Conservation (phyloP, 2,113 vertebrate species). For the Brachyhypopomus gauderio region DNA sequence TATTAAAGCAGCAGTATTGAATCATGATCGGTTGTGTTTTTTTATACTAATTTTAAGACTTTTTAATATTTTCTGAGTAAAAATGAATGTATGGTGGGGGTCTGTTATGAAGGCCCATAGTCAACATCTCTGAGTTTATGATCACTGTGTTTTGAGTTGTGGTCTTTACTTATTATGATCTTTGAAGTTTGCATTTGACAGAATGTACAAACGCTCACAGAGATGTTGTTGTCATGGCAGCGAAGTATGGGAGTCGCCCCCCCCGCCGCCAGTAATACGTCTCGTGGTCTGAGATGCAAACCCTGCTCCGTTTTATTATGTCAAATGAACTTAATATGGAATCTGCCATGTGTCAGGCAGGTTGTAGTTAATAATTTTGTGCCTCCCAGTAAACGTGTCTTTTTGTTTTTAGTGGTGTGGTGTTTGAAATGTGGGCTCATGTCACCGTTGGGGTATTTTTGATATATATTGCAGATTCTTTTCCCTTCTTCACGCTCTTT, state of each 20-base stretch:
- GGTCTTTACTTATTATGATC: neutral
- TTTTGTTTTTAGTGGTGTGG: neutral
- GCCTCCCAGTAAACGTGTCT: neutral
- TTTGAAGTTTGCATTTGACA: neutral
- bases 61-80: no score
- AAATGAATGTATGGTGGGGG: no score
- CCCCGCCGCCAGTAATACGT: slow-evolving; percentile 41
- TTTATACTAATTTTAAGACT: neutral
- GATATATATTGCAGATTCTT: neutral
- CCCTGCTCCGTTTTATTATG: slow-evolving; percentile 48
- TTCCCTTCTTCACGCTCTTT: slow-evolving; percentile 2
- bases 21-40: no score
- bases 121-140: neutral
- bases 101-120: no score
- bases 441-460: slow-evolving; percentile 14
- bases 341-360: neutral
- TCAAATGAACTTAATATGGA: slow-evolving; percentile 52
- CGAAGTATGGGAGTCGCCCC: neutral
- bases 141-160: neutral
- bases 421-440: neutral
- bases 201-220: neutral
- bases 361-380: neutral
- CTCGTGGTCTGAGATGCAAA: slow-evolving; percentile 33
- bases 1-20: no score
- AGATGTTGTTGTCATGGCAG: neutral